Base-by-base conservation (phyloP, 2,113 vertebrate species). In the Oryzias celebensis region DNA sequence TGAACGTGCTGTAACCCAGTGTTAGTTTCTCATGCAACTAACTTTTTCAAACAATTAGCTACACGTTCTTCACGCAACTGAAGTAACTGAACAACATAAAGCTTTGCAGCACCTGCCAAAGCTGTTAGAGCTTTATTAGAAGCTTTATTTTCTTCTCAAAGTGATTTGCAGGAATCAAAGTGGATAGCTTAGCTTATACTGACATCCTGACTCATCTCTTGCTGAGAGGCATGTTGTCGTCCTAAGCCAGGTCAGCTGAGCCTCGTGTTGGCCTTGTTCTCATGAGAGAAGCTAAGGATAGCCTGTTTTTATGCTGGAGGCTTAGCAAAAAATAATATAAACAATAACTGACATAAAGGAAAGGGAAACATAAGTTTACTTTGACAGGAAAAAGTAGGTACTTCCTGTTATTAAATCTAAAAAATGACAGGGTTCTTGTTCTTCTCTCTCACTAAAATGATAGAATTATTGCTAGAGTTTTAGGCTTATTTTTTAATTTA, bases 231-330 rank as follows among this genome's bases (percentile, higher is more conserved):
- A 48, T 41, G 16, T 20, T 64, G 13, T 48, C 62, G 36, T 23
- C 61, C 46, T 58, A 20, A 71, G 68, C 62, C 45, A 26, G 76
- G 76, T 87, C 82, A 83, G 75, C 80, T 78, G 76, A 86, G 71
- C 59, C 24, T 81, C 75, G 78, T 78, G 31, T 71, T 77, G 61
- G 57, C 62, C 44, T 63, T 77, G 45, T 75, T 66, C 77, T 69
- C 77, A 70, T 55, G 42, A 58, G 53, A 23, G 55, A 28, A 53
- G 58, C 63, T 78, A 67, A 85, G 77, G 57, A 45, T 58, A 73
- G 61, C 10, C 58, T 23, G 58, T 7, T 69, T 44, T 44, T 58
- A 28, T 70, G 24, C 28, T 45, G 53, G 4, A 14, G 36, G 41
- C 50, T 14, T 6, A 20, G 24, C 46, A n/a, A 62, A 71, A 26